Evolutionary conservation across 1,140 invertebrate species (phyloP), one percentile per base, ranked within the genome.

Genomic region (Pseudachorutes palmiensis): DNA sequence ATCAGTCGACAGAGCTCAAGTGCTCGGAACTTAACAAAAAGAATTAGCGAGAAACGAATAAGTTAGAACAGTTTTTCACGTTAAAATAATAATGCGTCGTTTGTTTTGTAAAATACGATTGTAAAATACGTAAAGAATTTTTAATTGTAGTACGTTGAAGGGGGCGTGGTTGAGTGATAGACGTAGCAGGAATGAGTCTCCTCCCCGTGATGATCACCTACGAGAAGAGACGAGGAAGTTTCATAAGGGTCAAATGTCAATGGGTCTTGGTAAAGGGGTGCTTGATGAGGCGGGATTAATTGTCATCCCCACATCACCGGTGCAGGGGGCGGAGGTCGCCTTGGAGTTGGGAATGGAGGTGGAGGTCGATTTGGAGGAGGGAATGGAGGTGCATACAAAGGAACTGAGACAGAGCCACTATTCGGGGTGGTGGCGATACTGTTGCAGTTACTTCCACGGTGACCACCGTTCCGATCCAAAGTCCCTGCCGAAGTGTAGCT

Each of bases 361-460:
- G 71, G 71, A 33, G 71, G 71, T 36, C 71, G 57, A 64, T 72
- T 72, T 64, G 71, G 71, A 30, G 72, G 72, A 1, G 72, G 72
- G 30, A 71, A 73, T 24, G 69, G 72, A 1, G 72, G 72, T 19
- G 70, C 69, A 51, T 68, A 74, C 32, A 74, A 9, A 22, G 72
- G 72, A 28, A 74, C 51, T 29, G 65, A 64, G 51, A 48, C 41
- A 28, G 55, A 49, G 19, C 24, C n/a, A 31, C 45, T 29, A 26
- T 19, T 59, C 30, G 24, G 62, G 58, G 22, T 67, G 59, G 65
- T 66, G 14, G 26, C 26, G 28, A 31, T 66, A 32, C 26, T 62
- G 59, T 61, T 61, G 29, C 29, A 61, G 29, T 30, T 61, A 55
- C 51, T 55, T 55, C 51, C 51, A 26, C 24, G 9, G 51, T 12